These are phyloP conservation scores for Sciurus vulgaris DNA, from an alignment of 2,797 vertebrate genomes.

Conservation along the genomic window DNA sequence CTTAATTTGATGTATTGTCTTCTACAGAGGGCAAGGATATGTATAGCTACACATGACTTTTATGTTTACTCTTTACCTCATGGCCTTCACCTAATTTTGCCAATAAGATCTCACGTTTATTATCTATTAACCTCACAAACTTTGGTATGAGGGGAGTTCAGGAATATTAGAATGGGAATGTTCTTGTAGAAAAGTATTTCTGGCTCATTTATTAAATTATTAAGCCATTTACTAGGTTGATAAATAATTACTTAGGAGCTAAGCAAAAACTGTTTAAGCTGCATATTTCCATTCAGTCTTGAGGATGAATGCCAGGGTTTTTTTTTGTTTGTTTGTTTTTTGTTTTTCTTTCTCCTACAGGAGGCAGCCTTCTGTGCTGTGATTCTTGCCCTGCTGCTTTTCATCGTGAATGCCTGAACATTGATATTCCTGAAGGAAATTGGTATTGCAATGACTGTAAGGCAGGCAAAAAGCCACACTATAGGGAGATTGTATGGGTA, in stretches of 20 bases:
- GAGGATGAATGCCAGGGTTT: not conserved
- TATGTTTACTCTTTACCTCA: not conserved
- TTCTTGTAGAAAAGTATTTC: not conserved
- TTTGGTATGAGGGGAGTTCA: not conserved
- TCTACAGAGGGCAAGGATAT: not conserved
- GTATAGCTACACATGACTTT: not conserved
- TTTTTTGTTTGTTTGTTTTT: conserved; percentile 34
- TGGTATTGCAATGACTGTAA: conserved; percentile 99
- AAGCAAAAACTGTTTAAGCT: not conserved
- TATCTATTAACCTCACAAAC: not conserved
- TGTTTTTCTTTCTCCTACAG: conserved; percentile 83
- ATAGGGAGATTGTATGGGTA: conserved; percentile 98
- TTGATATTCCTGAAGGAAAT: conserved; percentile 98
- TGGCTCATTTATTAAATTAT: conserved; percentile 15
- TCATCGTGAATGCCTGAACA: conserved; percentile 98
- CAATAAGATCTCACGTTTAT: not conserved
- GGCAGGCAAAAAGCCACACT: conserved; percentile 97
- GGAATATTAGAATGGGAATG: not conserved
- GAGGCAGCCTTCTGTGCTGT: conserved; percentile 98
- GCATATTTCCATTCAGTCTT: not conserved
- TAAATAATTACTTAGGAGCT: not conserved
- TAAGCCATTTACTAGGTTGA: not conserved
- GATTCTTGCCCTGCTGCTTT: conserved; percentile 98
- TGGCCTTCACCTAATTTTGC: conserved; percentile 54
- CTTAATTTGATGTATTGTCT: not conserved